Base-by-base conservation (phyloP, 2,888 invertebrate genomes). In the Ophioninae sp. region DNA sequence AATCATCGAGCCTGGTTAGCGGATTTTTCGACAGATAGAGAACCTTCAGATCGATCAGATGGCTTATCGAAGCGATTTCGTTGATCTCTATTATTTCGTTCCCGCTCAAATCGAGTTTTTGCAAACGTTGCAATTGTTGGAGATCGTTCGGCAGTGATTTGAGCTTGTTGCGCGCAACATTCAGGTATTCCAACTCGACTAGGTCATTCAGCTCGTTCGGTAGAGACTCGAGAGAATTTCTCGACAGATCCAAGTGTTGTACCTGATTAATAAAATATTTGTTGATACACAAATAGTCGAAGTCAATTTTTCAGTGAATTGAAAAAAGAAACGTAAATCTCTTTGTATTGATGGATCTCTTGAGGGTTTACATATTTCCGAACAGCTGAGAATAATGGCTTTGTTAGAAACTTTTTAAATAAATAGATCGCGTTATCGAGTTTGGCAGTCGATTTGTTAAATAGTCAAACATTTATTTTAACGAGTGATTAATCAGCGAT, bases 1-100 rank as follows among this genome's bases (percentile, higher is more conserved):
- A 91, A n/a, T 94, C 93, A 81, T 95, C 94, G 58, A 96, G 93
- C 58, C 93, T 93, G 59, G 88, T 91, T 61, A 97, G 92, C 56
- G 94, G 94, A 91, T 97, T 97, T 69, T 94, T 92, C 0, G 95
- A 95, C n/a, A 97, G 91, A 85, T 95, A 94, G n/a, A 97, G 91
- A 61, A 93, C 93, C 88, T 93, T 94, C 69, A 97, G 92, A 69
- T 93, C 95, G 0, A 91, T 91, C 0, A 93, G 84, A 64, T 90
- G 89, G 20, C 74, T 79, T 30, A 92, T 81, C 23, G 89, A 85
- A 8, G 67, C 83, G 59, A 92, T 86, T 64, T 87, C 83, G 23
- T 13, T 61, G 6, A 96, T 95, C 73, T 94, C 92, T 41, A 92
- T 93, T 83, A 97, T 95, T 72, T 93, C 91, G 89, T 97, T 97